Evolutionary conservation across 2,113 vertebrate species (phyloP).

Genomic region (Ailurus styani): DNA sequence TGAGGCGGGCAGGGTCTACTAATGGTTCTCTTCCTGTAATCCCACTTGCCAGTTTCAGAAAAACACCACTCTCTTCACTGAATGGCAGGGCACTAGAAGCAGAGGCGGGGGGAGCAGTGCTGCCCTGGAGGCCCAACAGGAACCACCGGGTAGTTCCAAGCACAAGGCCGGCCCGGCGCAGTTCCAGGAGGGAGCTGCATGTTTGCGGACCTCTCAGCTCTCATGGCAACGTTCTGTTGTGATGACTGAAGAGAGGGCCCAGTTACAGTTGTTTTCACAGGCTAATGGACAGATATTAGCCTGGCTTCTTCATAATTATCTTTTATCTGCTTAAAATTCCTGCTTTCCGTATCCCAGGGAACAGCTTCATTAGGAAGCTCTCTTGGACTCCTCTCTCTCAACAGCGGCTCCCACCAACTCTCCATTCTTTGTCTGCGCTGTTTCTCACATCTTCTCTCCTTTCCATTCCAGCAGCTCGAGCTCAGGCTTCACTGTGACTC

Average conservation of each 20-base stretch:
- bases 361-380: constrained; percentile 5
- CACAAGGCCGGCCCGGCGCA: neutral
- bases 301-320: constrained; percentile 18
- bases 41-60: constrained; percentile 34
- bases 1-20: neutral
- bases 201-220: neutral
- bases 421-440: neutral
- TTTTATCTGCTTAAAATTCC: neutral
- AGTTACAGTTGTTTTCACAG: neutral
- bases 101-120: neutral
- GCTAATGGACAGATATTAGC: neutral
- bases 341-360: neutral
- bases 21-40: neutral
- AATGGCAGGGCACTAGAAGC: neutral
- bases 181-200: neutral
- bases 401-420: neutral
- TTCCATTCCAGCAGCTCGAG: neutral
- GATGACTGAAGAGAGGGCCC: neutral
- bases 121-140: neutral
- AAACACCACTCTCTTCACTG: neutral
- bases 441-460: neutral
- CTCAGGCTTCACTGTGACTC: neutral
- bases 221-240: constrained; percentile 32
- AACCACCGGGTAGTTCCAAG: neutral
- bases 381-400: neutral